phyloP scores from a whole-genome alignment of 2,113 vertebrate species.

The Rhynchopsitta pachyrhyncha region DNA sequence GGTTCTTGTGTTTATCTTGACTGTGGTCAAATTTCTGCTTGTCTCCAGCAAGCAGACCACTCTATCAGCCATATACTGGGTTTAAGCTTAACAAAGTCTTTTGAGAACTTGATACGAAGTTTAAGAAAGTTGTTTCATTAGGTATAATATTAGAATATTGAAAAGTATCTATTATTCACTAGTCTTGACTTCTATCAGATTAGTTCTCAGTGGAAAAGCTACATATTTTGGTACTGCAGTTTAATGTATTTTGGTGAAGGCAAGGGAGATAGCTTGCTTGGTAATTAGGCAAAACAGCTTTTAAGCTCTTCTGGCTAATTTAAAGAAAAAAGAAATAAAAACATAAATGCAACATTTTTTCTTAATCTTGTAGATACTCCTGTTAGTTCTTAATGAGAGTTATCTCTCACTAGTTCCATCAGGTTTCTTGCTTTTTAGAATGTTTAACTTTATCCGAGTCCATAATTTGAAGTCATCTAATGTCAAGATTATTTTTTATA shows the following conservation, averaged over 20 bases:
- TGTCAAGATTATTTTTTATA: background rate
- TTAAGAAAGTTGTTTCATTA: accelerated
- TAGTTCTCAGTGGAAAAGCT: background rate
- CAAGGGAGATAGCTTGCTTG: background rate
- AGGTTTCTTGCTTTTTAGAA: background rate
- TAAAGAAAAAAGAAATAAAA: background rate
- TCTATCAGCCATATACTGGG: background rate
- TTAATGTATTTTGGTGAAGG: background rate
- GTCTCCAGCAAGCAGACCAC: background rate
- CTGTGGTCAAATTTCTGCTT: background rate
- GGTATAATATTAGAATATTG: background rate
- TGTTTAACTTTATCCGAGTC: background rate
- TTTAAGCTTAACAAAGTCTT: background rate
- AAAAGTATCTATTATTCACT: background rate
- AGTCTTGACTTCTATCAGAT: background rate
- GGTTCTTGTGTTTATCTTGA: background rate
- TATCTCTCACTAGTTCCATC: background rate
- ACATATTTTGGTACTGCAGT: background rate
- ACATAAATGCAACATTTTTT: background rate
- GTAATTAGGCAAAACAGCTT: background rate
- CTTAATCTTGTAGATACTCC: background rate
- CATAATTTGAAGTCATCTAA: background rate
- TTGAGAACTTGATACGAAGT: background rate
- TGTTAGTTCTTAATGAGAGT: background rate
- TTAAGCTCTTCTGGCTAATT: background rate